phyloP scores from a whole-genome alignment of 2,797 vertebrate species.

The Helostoma temminkii region DNA sequence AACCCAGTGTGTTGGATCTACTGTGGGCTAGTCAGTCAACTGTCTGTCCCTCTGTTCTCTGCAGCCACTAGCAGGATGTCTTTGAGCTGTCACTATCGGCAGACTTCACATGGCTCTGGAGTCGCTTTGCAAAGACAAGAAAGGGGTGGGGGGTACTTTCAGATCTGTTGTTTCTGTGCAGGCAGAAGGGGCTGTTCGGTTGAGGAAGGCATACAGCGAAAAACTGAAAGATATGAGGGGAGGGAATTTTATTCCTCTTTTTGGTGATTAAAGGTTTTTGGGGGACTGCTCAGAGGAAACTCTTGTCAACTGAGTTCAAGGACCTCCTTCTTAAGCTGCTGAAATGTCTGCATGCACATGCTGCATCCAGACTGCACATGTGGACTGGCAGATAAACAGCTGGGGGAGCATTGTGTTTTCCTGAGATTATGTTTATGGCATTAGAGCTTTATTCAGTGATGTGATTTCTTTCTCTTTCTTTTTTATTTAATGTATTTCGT shows the following conservation, averaged over 20 bases:
- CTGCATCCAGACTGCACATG: slow-evolving; percentile 71
- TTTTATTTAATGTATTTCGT: background rate
- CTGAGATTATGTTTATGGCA: slow-evolving; percentile 39
- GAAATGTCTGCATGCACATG: slow-evolving; percentile 56
- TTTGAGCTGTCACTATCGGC: slow-evolving; percentile 75
- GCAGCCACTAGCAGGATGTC: slow-evolving; percentile 57
- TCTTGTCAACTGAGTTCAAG: slow-evolving; percentile 69
- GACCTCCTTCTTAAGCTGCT: slow-evolving; percentile 64
- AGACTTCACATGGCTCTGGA: slow-evolving; percentile 71
- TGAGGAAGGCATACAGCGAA: slow-evolving; percentile 39
- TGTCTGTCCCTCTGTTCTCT: slow-evolving; percentile 52
- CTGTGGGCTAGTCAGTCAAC: slow-evolving; percentile 52
- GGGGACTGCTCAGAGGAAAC: slow-evolving; percentile 59
- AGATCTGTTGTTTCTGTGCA: slow-evolving; percentile 66
- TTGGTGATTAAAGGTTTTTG: slow-evolving; percentile 68
- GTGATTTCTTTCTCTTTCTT: slow-evolving; percentile 5
- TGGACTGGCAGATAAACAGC: slow-evolving; percentile 67
- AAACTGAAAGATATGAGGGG: slow-evolving; percentile 30
- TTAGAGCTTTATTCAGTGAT: slow-evolving; percentile 27
- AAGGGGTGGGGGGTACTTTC: slow-evolving; percentile 50
- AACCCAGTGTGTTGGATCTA: slow-evolving; percentile 38
- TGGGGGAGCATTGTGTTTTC: slow-evolving; percentile 46
- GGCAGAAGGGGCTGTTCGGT: slow-evolving; percentile 51
- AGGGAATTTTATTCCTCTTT: slow-evolving; percentile 21
- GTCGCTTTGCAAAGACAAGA: slow-evolving; percentile 64